Evolutionary conservation across 2,888 invertebrate species (phyloP), one percentile per base, ranked within the genome.

Genomic region (Pedicia rivosa): DNA sequence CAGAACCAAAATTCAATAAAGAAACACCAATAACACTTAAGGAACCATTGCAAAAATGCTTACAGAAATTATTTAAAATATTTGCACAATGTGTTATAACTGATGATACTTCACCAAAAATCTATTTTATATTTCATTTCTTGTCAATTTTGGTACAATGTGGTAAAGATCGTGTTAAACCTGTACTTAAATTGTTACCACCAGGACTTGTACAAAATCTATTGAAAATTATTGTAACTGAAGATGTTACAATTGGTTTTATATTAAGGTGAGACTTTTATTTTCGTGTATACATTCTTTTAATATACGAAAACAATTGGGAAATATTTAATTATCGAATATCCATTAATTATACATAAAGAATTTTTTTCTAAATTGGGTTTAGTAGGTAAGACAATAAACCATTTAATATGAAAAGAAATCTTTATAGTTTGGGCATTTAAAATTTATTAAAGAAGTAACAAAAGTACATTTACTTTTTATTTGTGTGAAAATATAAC

Each of bases 51-150:
- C 64, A 70, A 40, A 65, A 69, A 1, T 70, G 78, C 12, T 59
- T 84, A 15, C 74, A 75, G 41, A 69, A 71, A 41, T 60, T 84
- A n/a, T 78, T 78, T 47, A 70, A 70, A 40, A 73, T 76, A 20
- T 81, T 84, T 49, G 70, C 75, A 19, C 72, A 76, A 45, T 65
- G 79, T 35, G 77, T 56, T 7, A 47, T 48, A 22, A 53, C 51
- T 38, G 81, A 83, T n/a, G 75, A 79, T 48, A 68, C 86, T 0
- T 81, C 83, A 1, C 82, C 83, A 35, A 82, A 83, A 53, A 81
- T 83, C 1, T 75, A 82, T 53, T 87, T 87, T 52, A 78, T 84
- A 38, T 72, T 81, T 47, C 75, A 83, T 50, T 78, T 87, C 51
- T 63, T 87, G 24, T 70, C 76, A 35, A 67, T 75, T 42, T 66